Percentiles rank a stretch among this genome's conserved stretches.
Conservation (phyloP, 2,113 vertebrate genomes). For the Theropithecus gelada region DNA sequence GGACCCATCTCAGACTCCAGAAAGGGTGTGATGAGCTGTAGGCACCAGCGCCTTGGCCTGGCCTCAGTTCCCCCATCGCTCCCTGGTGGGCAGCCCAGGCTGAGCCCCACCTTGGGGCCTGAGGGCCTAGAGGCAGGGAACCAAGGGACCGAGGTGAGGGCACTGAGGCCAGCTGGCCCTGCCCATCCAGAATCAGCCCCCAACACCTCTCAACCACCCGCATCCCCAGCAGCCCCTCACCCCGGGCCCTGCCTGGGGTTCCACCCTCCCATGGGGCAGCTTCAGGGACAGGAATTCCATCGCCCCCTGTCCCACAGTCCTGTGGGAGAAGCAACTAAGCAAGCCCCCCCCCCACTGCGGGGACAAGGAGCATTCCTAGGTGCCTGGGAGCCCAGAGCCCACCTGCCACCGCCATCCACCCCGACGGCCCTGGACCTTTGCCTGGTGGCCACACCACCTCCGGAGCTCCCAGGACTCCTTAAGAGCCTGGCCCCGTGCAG, state of each 20-base stretch:
- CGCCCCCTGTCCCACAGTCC: not conserved
- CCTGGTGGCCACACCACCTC: rapidly evolving
- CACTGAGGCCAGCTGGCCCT: not conserved
- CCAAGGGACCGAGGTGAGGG: not conserved
- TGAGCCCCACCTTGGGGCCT: not conserved
- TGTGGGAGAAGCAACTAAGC: not conserved
- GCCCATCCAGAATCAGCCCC: not conserved
- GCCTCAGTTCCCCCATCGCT: not conserved
- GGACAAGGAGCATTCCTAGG: not conserved
- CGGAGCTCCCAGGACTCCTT: not conserved
- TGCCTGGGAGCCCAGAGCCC: not conserved
- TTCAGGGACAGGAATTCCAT: not conserved
- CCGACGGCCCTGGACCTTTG: not conserved
- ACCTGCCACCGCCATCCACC: not conserved
- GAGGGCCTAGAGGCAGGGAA: not conserved
- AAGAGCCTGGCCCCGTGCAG: not conserved
- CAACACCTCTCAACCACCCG: constrained; percentile 8
- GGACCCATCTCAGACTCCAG: not conserved
- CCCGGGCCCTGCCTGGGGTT: constrained; percentile 67
- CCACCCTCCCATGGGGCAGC: not conserved
- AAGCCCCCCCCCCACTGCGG: rapidly evolving
- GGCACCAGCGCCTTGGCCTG: rapidly evolving
- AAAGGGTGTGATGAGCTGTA: rapidly evolving
- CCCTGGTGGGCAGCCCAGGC: not conserved
- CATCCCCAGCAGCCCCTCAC: constrained; percentile 90